Conservation (phyloP, 1,140 invertebrate genomes). For the Lepidurus apus region DNA sequence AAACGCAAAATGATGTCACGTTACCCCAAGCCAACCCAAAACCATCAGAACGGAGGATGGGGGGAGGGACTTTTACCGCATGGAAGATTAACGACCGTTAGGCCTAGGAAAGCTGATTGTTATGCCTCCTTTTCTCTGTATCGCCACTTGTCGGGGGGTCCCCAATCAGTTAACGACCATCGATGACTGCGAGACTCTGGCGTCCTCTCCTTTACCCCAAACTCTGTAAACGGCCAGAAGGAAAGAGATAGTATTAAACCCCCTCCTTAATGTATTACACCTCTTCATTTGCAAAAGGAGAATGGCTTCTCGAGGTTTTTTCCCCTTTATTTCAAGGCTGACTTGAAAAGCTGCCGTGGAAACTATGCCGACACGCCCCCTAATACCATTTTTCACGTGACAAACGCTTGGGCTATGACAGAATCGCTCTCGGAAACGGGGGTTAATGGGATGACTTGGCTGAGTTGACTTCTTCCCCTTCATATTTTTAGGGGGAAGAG, state of each 20-base stretch:
- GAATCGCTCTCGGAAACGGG: background rate
- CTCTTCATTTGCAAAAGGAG: background rate
- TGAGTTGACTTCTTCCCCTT: background rate
- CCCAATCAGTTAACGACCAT: constrained; percentile 15
- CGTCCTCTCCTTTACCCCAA: background rate
- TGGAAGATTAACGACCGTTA: constrained; percentile 7
- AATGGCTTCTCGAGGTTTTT: background rate
- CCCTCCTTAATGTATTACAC: background rate
- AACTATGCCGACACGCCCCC: background rate
- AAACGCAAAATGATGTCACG: background rate
- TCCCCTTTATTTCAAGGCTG: background rate
- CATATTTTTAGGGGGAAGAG: too few species aligned
- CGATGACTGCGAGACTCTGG: background rate
- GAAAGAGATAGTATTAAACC: background rate
- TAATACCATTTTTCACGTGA: background rate
- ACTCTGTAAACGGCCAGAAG: background rate
- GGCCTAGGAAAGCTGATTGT: constrained; percentile 9
- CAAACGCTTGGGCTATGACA: background rate
- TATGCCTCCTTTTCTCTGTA: constrained; percentile 7
- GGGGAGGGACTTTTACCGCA: too few species aligned
- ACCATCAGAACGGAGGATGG: too few species aligned
- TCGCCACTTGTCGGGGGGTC: constrained; percentile 1
- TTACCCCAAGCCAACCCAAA: too few species aligned
- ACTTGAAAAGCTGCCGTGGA: background rate
- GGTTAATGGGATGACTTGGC: background rate